Conservation (phyloP, 2,888 invertebrate genomes). For the Disparrhopalites patrizii region DNA sequence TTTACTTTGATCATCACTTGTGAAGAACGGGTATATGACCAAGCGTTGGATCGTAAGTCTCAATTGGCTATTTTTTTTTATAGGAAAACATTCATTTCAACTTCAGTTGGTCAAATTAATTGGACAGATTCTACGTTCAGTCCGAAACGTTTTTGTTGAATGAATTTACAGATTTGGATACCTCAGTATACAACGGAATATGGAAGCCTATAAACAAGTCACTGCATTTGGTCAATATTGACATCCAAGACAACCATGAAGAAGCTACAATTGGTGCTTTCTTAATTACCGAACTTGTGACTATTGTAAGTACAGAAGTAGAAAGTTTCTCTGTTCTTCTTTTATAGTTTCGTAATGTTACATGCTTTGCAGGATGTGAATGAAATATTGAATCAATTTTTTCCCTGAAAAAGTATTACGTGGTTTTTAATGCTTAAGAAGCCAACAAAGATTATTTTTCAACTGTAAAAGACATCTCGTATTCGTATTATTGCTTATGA, state of each 20-base stretch:
- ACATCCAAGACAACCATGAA: constrained; percentile 99
- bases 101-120: too few species aligned
- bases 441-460: too few species aligned
- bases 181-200: constrained; percentile 65
- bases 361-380: too few species aligned
- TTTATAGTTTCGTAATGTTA: too few species aligned
- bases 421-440: too few species aligned
- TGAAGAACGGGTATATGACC: constrained; percentile 98
- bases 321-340: too few species aligned
- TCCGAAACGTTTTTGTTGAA: too few species aligned
- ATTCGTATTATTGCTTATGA: too few species aligned
- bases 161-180: constrained; percentile 59
- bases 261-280: constrained; percentile 99
- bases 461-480: too few species aligned
- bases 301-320: constrained; percentile 63
- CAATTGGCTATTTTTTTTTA: neutral
- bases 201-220: constrained; percentile 62
- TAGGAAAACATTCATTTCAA: neutral
- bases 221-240: constrained; percentile 95
- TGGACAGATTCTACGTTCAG: too few species aligned
- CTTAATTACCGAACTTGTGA: constrained; percentile 91
- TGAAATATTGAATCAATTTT: too few species aligned
- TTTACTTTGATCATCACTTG: constrained; percentile 79
- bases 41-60: constrained; percentile 80
- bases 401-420: too few species aligned